Base-by-base conservation (phyloP, 2,113 vertebrate species). In the Clarias macrocephalus region DNA sequence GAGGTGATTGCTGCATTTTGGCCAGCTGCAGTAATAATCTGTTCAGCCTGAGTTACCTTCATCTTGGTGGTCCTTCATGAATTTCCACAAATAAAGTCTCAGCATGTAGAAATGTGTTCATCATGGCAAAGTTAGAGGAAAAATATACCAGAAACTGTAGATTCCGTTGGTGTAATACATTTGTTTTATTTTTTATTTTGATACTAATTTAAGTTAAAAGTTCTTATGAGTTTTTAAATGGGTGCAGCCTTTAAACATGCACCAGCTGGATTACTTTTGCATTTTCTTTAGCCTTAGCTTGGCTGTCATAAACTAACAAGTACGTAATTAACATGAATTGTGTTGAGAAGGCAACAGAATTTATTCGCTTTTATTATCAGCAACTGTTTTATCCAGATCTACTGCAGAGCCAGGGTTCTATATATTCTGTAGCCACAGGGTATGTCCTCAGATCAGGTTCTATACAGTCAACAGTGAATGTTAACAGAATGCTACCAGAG, bases 41-140 rank as follows among this genome's bases (percentile, higher is more conserved):
- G 79, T 76, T 89, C 82, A 82, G 85, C 52, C 48, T 57, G 85
- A 86, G 42, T 77, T 87, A 76, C 77, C 86, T 84, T 89, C 90
- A 63, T 90, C 80, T 54, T 88, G 93, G 91, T 94, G 93, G 92
- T 93, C 90, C 86, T 89, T 82, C 84, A 60, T 84, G 70, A 84
- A 80, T 87, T 89, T 89, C 88, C 90, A 89, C 91, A 85, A 42
- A 30, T 83, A 66, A 81, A 90, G 76, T 90, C 57, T 84, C 83
- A 89, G 91, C 83, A 79, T 87, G 73, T 89, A 87, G 62, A 5
- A 83, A 79, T 73, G 75, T 75, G 85, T 70, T 76, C 89, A 87
- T 88, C 90, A 82, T 88, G 90, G 87, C 85, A 77, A 37, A 75
- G 7, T 30, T 37, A 79, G 57, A 80, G 66, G 76, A 73, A 81